A percentile compares a stretch with the other conserved stretches of the same genome.
phyloP scores from a whole-genome alignment of 2,797 vertebrate species.

The Bovichtus diacanthus region DNA sequence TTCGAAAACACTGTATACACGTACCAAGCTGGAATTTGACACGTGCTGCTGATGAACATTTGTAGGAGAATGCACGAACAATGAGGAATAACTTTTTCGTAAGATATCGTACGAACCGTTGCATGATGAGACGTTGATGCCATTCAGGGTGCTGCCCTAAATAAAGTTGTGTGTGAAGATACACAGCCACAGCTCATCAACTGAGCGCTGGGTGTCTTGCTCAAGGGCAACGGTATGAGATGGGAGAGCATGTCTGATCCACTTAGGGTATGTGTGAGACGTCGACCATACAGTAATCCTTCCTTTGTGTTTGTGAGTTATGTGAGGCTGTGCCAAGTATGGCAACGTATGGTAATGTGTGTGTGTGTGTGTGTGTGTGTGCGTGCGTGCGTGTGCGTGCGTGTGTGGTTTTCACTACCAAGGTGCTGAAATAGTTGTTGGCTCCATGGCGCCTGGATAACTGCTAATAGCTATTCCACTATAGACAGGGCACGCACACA shows the following conservation, averaged over 20 bases:
- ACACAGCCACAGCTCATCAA: background rate
- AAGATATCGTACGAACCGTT: too few species aligned
- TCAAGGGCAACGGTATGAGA: conserved; percentile 1
- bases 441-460: conserved; percentile 33
- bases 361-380: conserved; percentile 11
- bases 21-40: too few species aligned
- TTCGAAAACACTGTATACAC: too few species aligned
- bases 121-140: too few species aligned
- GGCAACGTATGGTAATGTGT: background rate
- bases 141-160: background rate
- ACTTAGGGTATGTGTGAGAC: background rate
- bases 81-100: too few species aligned
- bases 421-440: conserved; percentile 51
- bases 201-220: conserved; percentile 7
- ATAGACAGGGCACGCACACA: background rate
- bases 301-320: conserved; percentile 17
- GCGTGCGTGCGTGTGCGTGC: background rate
- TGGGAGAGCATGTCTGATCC: conserved; percentile 3
- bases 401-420: conserved; percentile 6
- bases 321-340: conserved; percentile 14
- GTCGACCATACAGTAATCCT: background rate
- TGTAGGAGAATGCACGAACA: too few species aligned
- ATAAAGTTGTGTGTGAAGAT: background rate
- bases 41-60: too few species aligned
- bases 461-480: conserved; percentile 37